Percentiles rank a stretch among this genome's conserved stretches.
Evolutionary conservation across 1,140 invertebrate genomes (phyloP).

Genomic region (Drosophila bipectinata): DNA sequence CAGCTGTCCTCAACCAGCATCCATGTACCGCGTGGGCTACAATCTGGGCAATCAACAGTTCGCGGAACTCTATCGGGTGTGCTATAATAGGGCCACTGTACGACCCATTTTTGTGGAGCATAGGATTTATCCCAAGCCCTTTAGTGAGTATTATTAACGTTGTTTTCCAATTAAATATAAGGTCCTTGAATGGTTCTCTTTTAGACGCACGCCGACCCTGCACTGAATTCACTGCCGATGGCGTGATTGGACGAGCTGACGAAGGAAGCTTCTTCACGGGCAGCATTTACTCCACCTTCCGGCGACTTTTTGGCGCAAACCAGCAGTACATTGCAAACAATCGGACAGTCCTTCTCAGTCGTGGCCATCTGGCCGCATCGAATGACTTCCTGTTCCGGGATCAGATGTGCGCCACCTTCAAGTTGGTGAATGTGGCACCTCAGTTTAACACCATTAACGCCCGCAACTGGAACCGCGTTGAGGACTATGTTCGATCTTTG

Average conservation of each 20-base stretch:
- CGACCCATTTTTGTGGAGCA: constrained; percentile 26
- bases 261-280: constrained; percentile 25
- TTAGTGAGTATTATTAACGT: constrained; percentile 23
- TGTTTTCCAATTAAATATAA: neutral
- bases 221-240: constrained; percentile 29
- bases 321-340: constrained; percentile 36
- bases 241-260: constrained; percentile 26
- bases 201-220: constrained; percentile 29
- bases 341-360: constrained; percentile 34
- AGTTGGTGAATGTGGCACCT: constrained; percentile 84
- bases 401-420: constrained; percentile 71
- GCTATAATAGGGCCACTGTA: constrained; percentile 19
- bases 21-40: constrained; percentile 42
- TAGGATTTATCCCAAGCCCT: constrained; percentile 34
- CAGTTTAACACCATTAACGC: constrained; percentile 84
- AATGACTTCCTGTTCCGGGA: constrained; percentile 50
- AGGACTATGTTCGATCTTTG: constrained; percentile 52
- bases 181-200: too few species aligned
- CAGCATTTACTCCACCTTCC: constrained; percentile 26
- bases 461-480: constrained; percentile 84
- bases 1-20: constrained; percentile 3
- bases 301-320: constrained; percentile 22
- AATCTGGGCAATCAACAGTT: constrained; percentile 22
- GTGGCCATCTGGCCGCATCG: constrained; percentile 51
- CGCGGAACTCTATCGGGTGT: constrained; percentile 41